These are phyloP conservation scores for Rhagophthalmus giganteus DNA, from an alignment of 2,888 invertebrate species.

Conservation along the genomic window DNA sequence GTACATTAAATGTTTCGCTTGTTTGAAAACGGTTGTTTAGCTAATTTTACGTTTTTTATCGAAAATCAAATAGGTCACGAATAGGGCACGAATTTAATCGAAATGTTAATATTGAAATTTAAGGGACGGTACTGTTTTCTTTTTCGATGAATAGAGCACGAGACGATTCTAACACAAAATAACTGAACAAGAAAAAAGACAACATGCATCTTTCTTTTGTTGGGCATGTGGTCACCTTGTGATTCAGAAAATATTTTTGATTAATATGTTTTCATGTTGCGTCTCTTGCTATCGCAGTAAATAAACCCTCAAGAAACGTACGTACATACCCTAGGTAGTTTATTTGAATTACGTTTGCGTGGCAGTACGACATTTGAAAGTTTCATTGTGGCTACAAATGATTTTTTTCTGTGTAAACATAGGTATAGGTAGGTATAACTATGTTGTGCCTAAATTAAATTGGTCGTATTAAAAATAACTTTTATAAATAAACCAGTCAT, in stretches of 20 bases:
- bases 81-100: too few relatives aligned
- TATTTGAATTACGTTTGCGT: slow-evolving; percentile 14
- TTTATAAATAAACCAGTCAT: too few relatives aligned
- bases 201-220: slow-evolving; percentile 47
- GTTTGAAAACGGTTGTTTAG: too few relatives aligned
- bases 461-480: too few relatives aligned
- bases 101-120: too few relatives aligned
- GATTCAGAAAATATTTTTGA: slow-evolving; percentile 42
- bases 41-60: background rate
- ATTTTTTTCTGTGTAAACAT: too few relatives aligned
- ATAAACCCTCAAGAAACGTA: slow-evolving; percentile 22
- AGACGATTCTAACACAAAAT: slow-evolving; percentile 22
- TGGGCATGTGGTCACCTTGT: slow-evolving; percentile 45
- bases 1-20: too few relatives aligned
- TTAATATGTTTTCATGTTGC: slow-evolving; percentile 47
- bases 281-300: slow-evolving; percentile 35
- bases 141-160: slow-evolving; percentile 24
- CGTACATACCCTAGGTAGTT: slow-evolving; percentile 20
- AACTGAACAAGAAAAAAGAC: slow-evolving; percentile 40
- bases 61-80: slow-evolving; percentile 9
- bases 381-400: too few relatives aligned
- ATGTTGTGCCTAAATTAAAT: too few relatives aligned
- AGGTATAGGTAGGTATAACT: too few relatives aligned
- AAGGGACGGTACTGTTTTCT: too few relatives aligned
- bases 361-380: slow-evolving; percentile 10